These are phyloP conservation scores for Trematomus bernacchii DNA, from an alignment of 2,797 vertebrate species.

Conservation along the genomic window DNA sequence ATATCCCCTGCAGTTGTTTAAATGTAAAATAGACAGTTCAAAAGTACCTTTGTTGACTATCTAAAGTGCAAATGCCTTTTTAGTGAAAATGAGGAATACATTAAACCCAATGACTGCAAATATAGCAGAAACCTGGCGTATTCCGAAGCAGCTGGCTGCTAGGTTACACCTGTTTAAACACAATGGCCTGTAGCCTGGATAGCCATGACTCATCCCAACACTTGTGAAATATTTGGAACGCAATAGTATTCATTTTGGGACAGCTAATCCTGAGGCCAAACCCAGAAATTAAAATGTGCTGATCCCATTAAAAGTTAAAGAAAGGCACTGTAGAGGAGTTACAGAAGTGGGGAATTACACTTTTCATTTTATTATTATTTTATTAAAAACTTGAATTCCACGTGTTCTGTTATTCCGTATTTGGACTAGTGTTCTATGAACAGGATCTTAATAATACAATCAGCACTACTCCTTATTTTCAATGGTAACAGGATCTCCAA, in stretches of 20 bases:
- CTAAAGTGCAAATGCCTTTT: slow-evolving; percentile 17
- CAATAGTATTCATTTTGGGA: neutral
- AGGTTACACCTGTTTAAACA: slow-evolving; percentile 33
- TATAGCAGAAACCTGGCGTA: neutral
- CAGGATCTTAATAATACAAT: no score
- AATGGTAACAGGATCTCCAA: no score
- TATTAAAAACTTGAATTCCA: no score
- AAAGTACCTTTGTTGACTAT: neutral
- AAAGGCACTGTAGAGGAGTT: neutral
- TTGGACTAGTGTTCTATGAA: no score
- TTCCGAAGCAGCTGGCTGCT: slow-evolving; percentile 18
- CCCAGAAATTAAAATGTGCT: slow-evolving; percentile 10
- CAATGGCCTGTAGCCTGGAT: slow-evolving; percentile 14
- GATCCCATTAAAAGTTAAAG: neutral
- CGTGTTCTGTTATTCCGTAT: neutral
- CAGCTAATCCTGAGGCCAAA: neutral
- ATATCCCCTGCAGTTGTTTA: slow-evolving; percentile 33
- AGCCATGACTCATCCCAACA: slow-evolving; percentile 21
- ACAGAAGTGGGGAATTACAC: neutral
- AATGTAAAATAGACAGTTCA: slow-evolving; percentile 24
- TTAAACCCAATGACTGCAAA: neutral
- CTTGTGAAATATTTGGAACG: slow-evolving; percentile 25
- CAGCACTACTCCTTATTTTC: no score
- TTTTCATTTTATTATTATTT: no score
- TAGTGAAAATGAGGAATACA: slow-evolving; percentile 20